Percentiles rank a stretch among this genome's conserved stretches.
Conservation (phyloP, 1,140 invertebrate species). For the Doryteuthis pealeii region DNA sequence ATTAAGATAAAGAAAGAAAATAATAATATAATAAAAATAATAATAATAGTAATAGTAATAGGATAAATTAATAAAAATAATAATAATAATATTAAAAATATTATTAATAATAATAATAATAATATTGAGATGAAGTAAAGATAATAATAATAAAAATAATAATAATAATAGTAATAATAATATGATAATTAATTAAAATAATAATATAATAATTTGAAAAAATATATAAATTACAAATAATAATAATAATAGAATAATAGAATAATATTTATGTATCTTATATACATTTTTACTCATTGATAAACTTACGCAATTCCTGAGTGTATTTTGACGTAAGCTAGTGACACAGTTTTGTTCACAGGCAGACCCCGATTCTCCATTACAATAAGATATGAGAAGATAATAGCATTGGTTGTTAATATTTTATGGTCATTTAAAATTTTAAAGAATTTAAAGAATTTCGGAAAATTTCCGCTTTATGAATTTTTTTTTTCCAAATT, state of each 20-base stretch:
- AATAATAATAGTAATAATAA: slow-evolving; percentile 4
- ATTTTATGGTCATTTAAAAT: no score
- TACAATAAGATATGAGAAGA: neutral
- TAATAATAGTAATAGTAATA: no score
- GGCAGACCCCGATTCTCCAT: neutral
- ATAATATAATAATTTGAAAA: no score
- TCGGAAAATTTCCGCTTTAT: neutral
- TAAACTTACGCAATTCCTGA: no score
- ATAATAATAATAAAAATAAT: neutral
- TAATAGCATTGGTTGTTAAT: neutral
- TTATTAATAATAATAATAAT: neutral
- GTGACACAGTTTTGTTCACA: neutral
- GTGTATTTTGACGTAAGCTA: neutral
- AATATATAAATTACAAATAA: no score
- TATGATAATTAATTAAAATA: no score
- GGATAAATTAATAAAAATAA: no score
- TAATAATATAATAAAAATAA: neutral
- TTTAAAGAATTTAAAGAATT: neutral
- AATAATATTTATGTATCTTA: neutral
- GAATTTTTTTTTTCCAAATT: no score
- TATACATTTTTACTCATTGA: neutral
- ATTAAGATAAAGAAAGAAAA: neutral
- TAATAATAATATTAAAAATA: neutral
- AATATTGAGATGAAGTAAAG: no score
- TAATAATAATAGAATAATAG: neutral